Percentiles rank a stretch among this genome's conserved stretches.
These are phyloP conservation scores for Hippasteria phrygiana DNA, from an alignment of 53 echinoderm and acorn worm species.

Conservation along the genomic window DNA sequence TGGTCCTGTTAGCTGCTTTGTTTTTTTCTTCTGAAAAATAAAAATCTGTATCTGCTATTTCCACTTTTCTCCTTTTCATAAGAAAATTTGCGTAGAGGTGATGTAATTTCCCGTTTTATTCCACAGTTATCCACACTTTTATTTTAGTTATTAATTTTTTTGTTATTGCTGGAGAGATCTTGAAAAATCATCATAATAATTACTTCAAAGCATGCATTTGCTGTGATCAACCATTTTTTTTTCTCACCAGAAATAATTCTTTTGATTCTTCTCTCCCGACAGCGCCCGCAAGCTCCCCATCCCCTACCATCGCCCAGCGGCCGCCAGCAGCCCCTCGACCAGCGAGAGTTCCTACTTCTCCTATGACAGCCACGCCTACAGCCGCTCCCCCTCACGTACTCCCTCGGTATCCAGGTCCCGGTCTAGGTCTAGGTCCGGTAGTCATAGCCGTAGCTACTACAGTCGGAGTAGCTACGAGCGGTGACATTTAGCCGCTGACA, in stretches of 20 bases:
- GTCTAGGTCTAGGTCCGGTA: constrained; percentile 56
- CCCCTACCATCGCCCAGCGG: constrained; percentile 84
- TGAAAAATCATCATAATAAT: too few species aligned
- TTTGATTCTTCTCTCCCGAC: constrained; percentile 31
- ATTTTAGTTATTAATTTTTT: too few species aligned
- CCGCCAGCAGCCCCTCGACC: constrained; percentile 60
- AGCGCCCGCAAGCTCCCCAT: constrained; percentile 97
- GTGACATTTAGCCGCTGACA: constrained; percentile 31
- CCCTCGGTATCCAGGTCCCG: constrained; percentile 49
- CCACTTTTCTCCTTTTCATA: too few species aligned
- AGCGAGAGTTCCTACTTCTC: constrained; percentile 74
- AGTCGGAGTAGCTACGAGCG: constrained; percentile 72
- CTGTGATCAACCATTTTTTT: not conserved
- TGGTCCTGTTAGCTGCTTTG: too few species aligned
- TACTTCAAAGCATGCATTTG: not conserved
- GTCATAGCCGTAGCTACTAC: constrained; percentile 46
- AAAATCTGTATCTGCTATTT: too few species aligned
- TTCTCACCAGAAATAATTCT: not conserved
- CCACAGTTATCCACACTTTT: too few species aligned
- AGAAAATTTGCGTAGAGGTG: too few species aligned
- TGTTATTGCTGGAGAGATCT: too few species aligned
- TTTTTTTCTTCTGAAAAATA: too few species aligned
- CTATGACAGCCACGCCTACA: constrained; percentile 66
- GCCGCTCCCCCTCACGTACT: constrained; percentile 39
- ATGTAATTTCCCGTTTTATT: too few species aligned